Evolutionary conservation across 2,113 vertebrate species (phyloP).

Genomic region (Cynoglossus semilaevis): DNA sequence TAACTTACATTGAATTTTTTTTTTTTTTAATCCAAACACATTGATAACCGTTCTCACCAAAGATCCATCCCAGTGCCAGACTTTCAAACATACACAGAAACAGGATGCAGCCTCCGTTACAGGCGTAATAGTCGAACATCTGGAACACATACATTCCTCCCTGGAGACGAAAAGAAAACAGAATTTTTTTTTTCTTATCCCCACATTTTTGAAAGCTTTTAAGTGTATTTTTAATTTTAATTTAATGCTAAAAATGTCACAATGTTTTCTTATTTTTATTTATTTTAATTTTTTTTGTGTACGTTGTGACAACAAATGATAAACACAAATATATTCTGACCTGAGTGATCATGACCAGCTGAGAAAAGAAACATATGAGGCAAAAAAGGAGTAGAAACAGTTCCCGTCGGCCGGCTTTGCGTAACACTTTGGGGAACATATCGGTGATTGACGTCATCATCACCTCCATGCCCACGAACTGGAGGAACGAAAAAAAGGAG

Average conservation of each 20-base stretch:
- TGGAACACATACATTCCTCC: slow-evolving; percentile 78
- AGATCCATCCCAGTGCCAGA: slow-evolving; percentile 71
- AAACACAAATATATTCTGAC: slow-evolving; percentile 30
- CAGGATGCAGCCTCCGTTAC: slow-evolving; percentile 74
- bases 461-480: slow-evolving; percentile 76
- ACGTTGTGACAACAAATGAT: neutral
- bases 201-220: neutral
- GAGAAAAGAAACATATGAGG: slow-evolving; percentile 65
- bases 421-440: slow-evolving; percentile 67
- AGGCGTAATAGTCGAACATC: slow-evolving; percentile 77
- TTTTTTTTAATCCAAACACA: no score
- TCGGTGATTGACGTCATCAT: slow-evolving; percentile 69
- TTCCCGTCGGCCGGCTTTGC: slow-evolving; percentile 58
- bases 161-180: slow-evolving; percentile 38
- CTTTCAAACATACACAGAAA: slow-evolving; percentile 71
- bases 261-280: no score
- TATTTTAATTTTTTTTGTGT: no score
- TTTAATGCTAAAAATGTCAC: no score
- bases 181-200: neutral
- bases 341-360: slow-evolving; percentile 75
- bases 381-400: slow-evolving; percentile 70
- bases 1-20: no score
- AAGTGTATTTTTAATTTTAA: no score
- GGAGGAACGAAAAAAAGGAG: neutral
- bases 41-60: slow-evolving; percentile 61